Conservation (phyloP, 2,888 invertebrate species). For the Nebria brevicollis region DNA sequence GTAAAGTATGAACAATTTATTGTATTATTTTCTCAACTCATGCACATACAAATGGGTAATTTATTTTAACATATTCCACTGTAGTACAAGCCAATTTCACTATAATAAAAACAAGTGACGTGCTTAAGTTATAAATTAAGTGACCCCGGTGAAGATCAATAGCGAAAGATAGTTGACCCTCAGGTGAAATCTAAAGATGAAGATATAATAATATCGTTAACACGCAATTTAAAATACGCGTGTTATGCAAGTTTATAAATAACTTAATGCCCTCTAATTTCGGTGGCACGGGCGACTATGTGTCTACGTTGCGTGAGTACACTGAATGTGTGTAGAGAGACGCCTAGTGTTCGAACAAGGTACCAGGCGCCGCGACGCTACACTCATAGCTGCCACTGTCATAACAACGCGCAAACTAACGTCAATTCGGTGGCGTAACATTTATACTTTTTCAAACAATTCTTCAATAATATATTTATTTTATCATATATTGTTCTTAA, state of each 20-base stretch:
- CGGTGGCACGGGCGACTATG: not conserved
- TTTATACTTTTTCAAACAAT: not conserved
- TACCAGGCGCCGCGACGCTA: constrained; percentile 42
- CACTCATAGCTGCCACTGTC: constrained; percentile 35
- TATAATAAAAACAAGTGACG: not conserved
- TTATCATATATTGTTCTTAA: not conserved
- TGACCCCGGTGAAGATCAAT: not conserved
- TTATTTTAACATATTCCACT: not conserved
- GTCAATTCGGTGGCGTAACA: constrained; percentile 9
- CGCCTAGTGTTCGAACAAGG: constrained; percentile 18
- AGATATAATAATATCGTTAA: not conserved
- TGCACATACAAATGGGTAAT: not conserved
- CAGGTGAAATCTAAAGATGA: not conserved
- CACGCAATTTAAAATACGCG: constrained; percentile 20
- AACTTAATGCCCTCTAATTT: not conserved
- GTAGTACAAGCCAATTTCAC: not conserved
- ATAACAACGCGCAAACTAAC: constrained; percentile 6
- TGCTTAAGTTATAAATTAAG: not conserved
- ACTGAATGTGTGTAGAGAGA: constrained; percentile 15
- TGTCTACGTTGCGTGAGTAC: constrained; percentile 2
- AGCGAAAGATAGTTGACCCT: not conserved
- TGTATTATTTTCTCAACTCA: not conserved
- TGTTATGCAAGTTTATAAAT: constrained; percentile 18
- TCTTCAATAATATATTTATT: not conserved
- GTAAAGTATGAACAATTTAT: not conserved